Evolutionary conservation across 2,113 vertebrate genomes (phyloP), one percentile per base, ranked within the genome.

Genomic region (Pipa parva): DNA sequence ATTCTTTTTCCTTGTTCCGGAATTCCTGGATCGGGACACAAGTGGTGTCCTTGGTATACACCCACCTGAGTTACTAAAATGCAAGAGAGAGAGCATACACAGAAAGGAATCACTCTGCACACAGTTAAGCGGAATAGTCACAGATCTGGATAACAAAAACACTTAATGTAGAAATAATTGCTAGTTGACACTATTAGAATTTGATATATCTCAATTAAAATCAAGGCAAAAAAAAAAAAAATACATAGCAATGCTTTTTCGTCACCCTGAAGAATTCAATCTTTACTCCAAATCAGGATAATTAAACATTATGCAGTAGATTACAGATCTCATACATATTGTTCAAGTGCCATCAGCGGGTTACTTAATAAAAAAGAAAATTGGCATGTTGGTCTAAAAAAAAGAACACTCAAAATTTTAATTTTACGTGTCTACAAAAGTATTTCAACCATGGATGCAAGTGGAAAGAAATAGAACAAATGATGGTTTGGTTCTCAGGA

Each of bases 41-140:
- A 95, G 90, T 98, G 96, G 87, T 96, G 95, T 76, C 95, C 95
- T 88, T 98, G 97, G 63, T 93, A 95, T 63, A 97, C 95, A 74
- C 95, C 97, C 92, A 97, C 97, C 87, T 99, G 95, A 79, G 95
- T 98, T 90, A 98, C 97, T 98, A 86, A 80, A 87, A 89, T 77
- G 86, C 84, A 90, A 85, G 81, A 76, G 81, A 90, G 78, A 89
- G 83, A 69, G 65, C 33, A 69, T 80, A 89, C 78, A 83, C 78
- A 90, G 84, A 88, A 79, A 88, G 82, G 71, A 33, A 73, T 84
- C 76, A 82, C 70, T 67, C 74, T 74, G 46, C 57, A 63, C 77
- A 72, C 63, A 51, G 26, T 26, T 57, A 2, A n/a, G 49, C 22
- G 31, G 72, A 72, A 52, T 60, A 68, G 52, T 8, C 59, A 58